Conservation (phyloP, 1,140 invertebrate species). For the Bombus consobrinus region DNA sequence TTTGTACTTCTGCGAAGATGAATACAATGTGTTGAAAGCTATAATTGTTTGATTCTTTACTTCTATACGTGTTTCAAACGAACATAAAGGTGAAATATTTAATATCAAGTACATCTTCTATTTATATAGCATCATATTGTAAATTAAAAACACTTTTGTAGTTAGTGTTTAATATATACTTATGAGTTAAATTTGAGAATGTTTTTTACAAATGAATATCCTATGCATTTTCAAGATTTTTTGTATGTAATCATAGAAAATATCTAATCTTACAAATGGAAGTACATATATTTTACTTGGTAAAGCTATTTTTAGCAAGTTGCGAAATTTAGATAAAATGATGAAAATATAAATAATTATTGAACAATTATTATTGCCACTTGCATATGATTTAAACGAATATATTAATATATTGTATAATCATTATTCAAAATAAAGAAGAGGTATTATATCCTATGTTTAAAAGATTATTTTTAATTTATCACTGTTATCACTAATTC, state of each 20-base stretch:
- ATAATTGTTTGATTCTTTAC: neutral
- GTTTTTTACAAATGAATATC: neutral
- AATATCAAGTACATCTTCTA: constrained; percentile 10
- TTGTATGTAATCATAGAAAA: neutral
- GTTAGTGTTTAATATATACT: constrained; percentile 10
- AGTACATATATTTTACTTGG: neutral
- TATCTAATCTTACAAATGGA: neutral
- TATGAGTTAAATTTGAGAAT: neutral
- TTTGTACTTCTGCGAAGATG: neutral
- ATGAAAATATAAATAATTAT: neutral
- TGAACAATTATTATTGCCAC: too few species aligned
- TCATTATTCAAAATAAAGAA: constrained; percentile 29
- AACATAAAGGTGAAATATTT: neutral
- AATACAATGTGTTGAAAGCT: constrained; percentile 12
- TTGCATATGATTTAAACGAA: constrained; percentile 9
- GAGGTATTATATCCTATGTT: neutral
- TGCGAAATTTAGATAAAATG: neutral
- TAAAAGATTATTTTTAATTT: constrained; percentile 7
- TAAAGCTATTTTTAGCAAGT: neutral
- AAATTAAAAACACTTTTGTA: constrained; percentile 41
- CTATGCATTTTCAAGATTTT: neutral
- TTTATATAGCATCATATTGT: constrained; percentile 11
- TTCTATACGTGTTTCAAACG: neutral
- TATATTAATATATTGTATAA: constrained; percentile 4
- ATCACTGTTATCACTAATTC: too few species aligned